These are phyloP conservation scores for Epsilonema sp. DNA, from an alignment of 2,888 invertebrate species.

Conservation along the genomic window DNA sequence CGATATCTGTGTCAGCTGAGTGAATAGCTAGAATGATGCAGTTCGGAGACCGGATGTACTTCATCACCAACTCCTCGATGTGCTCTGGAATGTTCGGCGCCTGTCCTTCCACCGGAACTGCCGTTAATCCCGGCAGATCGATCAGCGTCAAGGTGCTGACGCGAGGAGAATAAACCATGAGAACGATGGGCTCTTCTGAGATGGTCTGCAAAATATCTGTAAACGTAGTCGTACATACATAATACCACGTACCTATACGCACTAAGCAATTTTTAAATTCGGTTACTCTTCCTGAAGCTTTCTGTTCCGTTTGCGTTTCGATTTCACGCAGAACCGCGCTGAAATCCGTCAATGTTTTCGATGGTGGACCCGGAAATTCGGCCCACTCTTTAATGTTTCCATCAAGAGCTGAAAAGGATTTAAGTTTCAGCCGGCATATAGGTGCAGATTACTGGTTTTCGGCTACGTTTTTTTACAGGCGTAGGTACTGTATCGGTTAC, in stretches of 20 bases:
- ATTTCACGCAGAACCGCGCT: background rate
- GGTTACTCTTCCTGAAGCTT: background rate
- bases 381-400: too few relatives aligned
- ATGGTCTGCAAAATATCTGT: too few relatives aligned
- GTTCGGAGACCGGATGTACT: background rate
- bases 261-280: too few relatives aligned
- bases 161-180: background rate
- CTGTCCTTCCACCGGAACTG: background rate
- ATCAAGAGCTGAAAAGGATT: too few relatives aligned
- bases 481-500: too few relatives aligned
- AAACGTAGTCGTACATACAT: too few relatives aligned
- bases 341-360: too few relatives aligned
- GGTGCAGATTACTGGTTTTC: too few relatives aligned
- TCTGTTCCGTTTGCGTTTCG: background rate
- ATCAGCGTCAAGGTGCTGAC: background rate
- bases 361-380: background rate
- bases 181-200: background rate
- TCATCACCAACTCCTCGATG: background rate
- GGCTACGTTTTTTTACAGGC: too few relatives aligned
- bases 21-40: background rate
- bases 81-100: background rate
- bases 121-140: background rate
- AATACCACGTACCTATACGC: too few relatives aligned
- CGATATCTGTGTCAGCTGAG: background rate
- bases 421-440: too few relatives aligned